phyloP scores from a whole-genome alignment of 2,797 vertebrate species.

The Martes flavigula region DNA sequence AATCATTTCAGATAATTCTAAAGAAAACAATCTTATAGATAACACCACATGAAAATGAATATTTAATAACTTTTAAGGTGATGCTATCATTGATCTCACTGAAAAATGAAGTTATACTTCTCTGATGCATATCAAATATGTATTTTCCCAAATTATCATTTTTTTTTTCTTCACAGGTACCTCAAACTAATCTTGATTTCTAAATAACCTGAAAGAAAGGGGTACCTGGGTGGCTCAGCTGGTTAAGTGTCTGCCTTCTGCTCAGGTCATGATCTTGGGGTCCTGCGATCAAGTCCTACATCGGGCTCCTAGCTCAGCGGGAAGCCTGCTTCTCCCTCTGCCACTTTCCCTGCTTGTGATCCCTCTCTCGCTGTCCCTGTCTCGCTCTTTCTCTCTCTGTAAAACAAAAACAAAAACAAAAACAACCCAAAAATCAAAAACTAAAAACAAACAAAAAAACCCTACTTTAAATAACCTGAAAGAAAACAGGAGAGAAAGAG shows the following conservation, averaged over 20 bases:
- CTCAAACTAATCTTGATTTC: background rate
- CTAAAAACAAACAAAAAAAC: too few relatives aligned
- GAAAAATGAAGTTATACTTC: background rate
- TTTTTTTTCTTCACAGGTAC: background rate
- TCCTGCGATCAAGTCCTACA: too few relatives aligned
- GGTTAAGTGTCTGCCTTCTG: too few relatives aligned
- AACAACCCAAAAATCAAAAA: too few relatives aligned
- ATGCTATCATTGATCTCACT: background rate
- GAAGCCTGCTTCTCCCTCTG: too few relatives aligned
- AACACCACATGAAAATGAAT: background rate
- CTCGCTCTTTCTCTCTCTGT: too few relatives aligned
- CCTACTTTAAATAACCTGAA: background rate
- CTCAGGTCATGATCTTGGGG: too few relatives aligned
- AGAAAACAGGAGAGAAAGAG: background rate
- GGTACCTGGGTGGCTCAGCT: too few relatives aligned
- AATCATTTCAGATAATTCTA: background rate
- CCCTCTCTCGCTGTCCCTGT: too few relatives aligned
- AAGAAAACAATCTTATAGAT: background rate
- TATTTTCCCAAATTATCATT: background rate
- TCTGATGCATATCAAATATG: background rate
- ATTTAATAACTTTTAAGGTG: background rate
- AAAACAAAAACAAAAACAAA: too few relatives aligned
- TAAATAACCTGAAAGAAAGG: background rate
- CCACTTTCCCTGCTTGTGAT: too few relatives aligned
- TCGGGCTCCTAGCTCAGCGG: too few relatives aligned